These are phyloP conservation scores for Neoascia interrupta DNA, from an alignment of 2,888 invertebrate species.

Conservation along the genomic window DNA sequence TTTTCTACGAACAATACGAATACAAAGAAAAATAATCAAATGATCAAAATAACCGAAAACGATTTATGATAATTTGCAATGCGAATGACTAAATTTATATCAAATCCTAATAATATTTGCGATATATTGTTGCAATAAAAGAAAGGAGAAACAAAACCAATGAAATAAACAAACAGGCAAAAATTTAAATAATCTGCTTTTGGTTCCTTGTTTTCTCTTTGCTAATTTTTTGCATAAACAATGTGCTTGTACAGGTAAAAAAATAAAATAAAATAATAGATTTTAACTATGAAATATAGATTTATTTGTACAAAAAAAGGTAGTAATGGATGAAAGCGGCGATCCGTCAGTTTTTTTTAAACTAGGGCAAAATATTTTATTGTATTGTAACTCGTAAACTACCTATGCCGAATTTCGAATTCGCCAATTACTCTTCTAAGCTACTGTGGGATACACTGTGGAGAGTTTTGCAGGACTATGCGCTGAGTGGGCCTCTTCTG, in stretches of 20 bases:
- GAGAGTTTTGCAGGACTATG: no score
- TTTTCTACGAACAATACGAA: not conserved
- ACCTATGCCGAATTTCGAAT: no score
- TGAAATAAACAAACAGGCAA: constrained; percentile 26
- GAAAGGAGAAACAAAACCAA: not conserved
- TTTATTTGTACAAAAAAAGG: no score
- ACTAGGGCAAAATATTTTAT: no score
- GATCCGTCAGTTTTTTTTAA: no score
- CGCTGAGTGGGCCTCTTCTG: no score
- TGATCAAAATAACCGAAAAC: not conserved
- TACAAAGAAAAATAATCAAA: not conserved
- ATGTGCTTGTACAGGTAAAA: not conserved
- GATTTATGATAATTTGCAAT: constrained; percentile 41
- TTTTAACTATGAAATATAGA: not conserved
- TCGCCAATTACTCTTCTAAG: no score
- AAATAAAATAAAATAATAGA: not conserved
- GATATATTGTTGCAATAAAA: constrained; percentile 26
- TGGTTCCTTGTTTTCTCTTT: not conserved
- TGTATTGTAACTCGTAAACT: no score
- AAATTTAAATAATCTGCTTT: no score
- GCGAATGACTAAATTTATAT: constrained; percentile 33
- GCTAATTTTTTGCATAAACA: not conserved
- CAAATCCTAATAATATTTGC: constrained; percentile 20
- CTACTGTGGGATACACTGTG: no score
- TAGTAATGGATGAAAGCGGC: no score